phyloP scores from a whole-genome alignment of 2,113 vertebrate genomes.

The Meleagris gallopavo region DNA sequence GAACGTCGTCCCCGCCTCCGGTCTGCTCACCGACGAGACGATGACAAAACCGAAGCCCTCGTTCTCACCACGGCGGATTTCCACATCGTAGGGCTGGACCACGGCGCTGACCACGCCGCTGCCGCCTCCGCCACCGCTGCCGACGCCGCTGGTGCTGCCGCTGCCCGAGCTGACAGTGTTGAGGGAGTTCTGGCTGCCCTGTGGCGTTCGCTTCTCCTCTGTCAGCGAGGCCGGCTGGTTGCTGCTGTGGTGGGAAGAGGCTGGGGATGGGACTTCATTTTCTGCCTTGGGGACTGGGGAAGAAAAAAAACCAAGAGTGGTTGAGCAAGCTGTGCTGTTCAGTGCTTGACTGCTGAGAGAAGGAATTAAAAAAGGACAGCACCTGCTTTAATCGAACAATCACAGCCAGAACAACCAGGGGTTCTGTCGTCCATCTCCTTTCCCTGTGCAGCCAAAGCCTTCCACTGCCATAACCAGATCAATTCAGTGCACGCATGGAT shows the following conservation, averaged over 20 bases:
- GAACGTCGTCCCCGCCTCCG: conserved; percentile 94
- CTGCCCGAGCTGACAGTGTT: conserved; percentile 98
- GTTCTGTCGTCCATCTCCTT: neutral
- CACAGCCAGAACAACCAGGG: neutral
- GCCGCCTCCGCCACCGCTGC: conserved; percentile 86
- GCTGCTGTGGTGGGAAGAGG: conserved; percentile 98
- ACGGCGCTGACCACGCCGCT: conserved; percentile 84
- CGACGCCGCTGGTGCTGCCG: conserved; percentile 94
- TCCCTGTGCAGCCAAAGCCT: neutral
- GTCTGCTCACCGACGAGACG: conserved; percentile 95
- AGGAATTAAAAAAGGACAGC: neutral
- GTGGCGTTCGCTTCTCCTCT: conserved; percentile 93
- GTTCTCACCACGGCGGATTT: conserved; percentile 93
- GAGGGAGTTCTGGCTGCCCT: conserved; percentile 98
- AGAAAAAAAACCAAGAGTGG: fast-evolving
- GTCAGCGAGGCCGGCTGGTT: conserved; percentile 93
- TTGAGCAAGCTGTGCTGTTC: fast-evolving
- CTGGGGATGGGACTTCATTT: conserved; percentile 93
- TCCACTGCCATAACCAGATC: neutral
- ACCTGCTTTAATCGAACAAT: neutral
- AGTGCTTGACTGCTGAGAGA: neutral
- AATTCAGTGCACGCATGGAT: neutral
- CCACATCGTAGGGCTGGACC: conserved; percentile 94
- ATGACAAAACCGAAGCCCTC: conserved; percentile 99
- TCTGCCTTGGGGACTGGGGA: conserved; percentile 88